Evolutionary conservation across 2,888 invertebrate species (phyloP).

Genomic region (Oegoconia quadripuncta): DNA sequence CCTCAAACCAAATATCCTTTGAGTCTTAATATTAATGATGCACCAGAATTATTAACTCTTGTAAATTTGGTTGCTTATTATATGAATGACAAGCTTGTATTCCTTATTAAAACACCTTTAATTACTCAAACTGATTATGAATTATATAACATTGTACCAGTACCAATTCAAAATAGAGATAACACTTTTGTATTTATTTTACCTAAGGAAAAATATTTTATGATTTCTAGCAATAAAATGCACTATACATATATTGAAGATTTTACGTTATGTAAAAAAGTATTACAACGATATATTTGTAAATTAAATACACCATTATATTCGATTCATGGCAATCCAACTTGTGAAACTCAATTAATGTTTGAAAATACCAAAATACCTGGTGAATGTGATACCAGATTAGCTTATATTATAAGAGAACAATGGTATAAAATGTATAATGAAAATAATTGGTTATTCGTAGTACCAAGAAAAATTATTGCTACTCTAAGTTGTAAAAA

Average conservation of each 20-base stretch:
- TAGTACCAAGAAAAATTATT: too few species aligned
- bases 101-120: constrained; percentile 18
- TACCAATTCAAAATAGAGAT: constrained; percentile 18
- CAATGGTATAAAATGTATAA: too few species aligned
- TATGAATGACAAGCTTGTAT: constrained; percentile 17
- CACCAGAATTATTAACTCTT: constrained; percentile 13
- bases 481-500: too few species aligned
- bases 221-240: constrained; percentile 16
- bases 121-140: constrained; percentile 17
- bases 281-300: constrained; percentile 17
- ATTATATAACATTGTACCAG: constrained; percentile 18
- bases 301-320: constrained; percentile 17
- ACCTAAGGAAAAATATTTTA: constrained; percentile 21
- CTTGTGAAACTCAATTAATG: constrained; percentile 22
- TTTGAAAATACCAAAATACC: constrained; percentile 15
- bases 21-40: constrained; percentile 6
- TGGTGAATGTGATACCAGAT: constrained; percentile 18
- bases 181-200: constrained; percentile 19
- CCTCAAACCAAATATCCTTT: constrained; percentile 17
- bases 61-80: constrained; percentile 12
- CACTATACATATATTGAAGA: constrained; percentile 15
- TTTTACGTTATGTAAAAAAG: constrained; percentile 16
- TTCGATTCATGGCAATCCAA: constrained; percentile 19
- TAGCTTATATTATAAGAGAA: constrained; percentile 13
- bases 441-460: too few species aligned